Evolutionary conservation across 2,113 vertebrate species (phyloP).

Genomic region (Lasiurus cinereus): DNA sequence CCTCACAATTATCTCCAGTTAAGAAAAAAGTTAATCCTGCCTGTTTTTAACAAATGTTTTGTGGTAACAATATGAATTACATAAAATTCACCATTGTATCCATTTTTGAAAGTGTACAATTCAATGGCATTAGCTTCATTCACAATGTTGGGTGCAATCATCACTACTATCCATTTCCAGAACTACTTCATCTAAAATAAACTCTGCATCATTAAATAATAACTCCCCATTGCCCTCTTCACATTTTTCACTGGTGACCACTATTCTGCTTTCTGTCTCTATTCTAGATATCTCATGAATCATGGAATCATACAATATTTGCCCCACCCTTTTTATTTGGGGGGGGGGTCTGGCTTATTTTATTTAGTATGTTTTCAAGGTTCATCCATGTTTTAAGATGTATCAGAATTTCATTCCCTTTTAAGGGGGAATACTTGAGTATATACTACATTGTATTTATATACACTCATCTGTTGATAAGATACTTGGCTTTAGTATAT

Average conservation of each 20-base stretch:
- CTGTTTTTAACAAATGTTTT: neutral
- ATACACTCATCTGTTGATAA: neutral
- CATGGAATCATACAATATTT: constrained; percentile 5
- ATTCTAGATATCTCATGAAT: neutral
- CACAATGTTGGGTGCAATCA: neutral
- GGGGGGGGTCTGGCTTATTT: neutral
- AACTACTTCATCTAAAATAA: neutral
- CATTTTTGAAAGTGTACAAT: constrained; percentile 35
- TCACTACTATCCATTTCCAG: neutral
- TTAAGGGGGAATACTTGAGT: neutral
- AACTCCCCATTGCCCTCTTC: neutral
- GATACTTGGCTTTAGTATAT: neutral
- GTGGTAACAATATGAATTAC: constrained; percentile 21
- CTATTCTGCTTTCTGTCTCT: constrained; percentile 18
- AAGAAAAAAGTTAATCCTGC: neutral
- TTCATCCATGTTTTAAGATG: neutral
- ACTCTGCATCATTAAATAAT: constrained; percentile 4
- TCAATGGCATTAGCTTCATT: constrained; percentile 20
- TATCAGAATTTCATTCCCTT: constrained; percentile 39
- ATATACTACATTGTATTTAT: neutral
- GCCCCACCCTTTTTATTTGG: neutral
- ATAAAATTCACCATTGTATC: neutral
- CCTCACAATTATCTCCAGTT: neutral
- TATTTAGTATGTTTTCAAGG: constrained; percentile 17
- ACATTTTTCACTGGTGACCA: neutral